Evolutionary conservation across 2,113 vertebrate genomes (phyloP), one percentile per base, ranked within the genome.

Genomic region (Silurus meridionalis): DNA sequence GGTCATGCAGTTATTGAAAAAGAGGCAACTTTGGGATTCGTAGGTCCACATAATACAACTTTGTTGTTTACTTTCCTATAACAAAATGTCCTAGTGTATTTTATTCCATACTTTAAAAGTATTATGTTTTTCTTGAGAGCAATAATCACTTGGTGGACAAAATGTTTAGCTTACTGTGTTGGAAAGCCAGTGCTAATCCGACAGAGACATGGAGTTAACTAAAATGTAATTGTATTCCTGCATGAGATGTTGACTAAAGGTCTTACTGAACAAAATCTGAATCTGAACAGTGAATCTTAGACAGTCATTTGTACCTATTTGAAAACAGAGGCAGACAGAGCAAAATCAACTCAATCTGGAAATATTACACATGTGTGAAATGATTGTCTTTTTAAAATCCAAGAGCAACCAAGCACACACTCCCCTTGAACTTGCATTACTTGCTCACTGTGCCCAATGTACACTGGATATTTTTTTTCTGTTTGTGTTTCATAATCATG

Each of bases 401-500:
- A 83, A 69, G 37, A 87, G 74, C 85, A 91, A 86, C 82, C 90
- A 82, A 92, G 92, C 79, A 87, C 85, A 91, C 77, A 89, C 85
- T 89, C 83, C 86, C 80, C 83, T 37, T 77, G 89, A 88, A 78
- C 50, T 80, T 77, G 61, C 37, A 69, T 52, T 71, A 77, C 83
- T 75, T 37, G 37, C 17, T 57, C 75, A 23, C 23, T 71, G 37
- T 2, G 57, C 82, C 79, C 85, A 88, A 92, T 93, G 90, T 93
- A 93, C 90, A 91, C 93, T 94, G 93, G 92, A 93, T 19, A 60
- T 60, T 19, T 63, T 93, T 93, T 94, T 91, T 93, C 93, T 92
- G 90, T 92, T 71, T 86, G 89, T 93, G 92, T 93, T 92, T 93
- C 88, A 90, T 92, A 93, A 93, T 94, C 92, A 94, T 92, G 93